Percentiles rank a stretch among this genome's conserved stretches.
These are phyloP conservation scores for Chionomys nivalis DNA, from an alignment of 2,113 vertebrate species.

Conservation along the genomic window DNA sequence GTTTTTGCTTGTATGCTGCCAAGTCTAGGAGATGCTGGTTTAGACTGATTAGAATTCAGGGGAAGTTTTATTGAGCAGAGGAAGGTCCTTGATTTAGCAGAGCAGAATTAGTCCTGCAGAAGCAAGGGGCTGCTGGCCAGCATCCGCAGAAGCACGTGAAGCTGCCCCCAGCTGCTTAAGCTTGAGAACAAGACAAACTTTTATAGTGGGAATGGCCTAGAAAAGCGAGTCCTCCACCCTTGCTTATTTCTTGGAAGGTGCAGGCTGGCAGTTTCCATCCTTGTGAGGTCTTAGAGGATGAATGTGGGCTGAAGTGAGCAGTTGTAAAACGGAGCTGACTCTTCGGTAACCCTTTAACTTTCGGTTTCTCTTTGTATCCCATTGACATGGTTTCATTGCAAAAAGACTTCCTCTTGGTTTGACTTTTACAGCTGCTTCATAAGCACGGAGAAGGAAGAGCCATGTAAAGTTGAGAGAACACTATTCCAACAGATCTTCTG, in stretches of 20 bases:
- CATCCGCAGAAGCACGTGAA: background rate
- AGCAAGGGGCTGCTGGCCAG: background rate
- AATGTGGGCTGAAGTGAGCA: background rate
- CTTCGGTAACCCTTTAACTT: constrained; percentile 56
- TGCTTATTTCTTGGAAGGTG: constrained; percentile 1
- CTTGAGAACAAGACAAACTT: background rate
- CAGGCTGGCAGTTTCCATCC: background rate
- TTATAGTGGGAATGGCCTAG: background rate
- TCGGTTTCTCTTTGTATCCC: constrained; percentile 3
- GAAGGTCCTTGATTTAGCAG: constrained; percentile 12
- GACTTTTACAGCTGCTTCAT: background rate
- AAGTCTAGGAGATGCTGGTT: constrained; percentile 28
- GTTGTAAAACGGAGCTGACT: background rate
- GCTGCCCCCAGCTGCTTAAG: constrained; percentile 21
- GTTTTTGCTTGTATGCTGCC: background rate
- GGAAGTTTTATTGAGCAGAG: constrained; percentile 33
- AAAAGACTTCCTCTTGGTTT: background rate
- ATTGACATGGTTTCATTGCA: background rate
- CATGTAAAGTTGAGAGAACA: background rate
- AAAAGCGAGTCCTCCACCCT: background rate
- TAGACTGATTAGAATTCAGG: constrained; percentile 46
- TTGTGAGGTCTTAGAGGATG: background rate
- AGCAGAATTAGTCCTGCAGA: background rate
- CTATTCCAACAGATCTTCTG: constrained; percentile 39
- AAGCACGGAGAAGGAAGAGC: background rate